Evolutionary conservation across 92 coral and sea anemone genomes (phyloP), one percentile per base, ranked within the genome.

Genomic region (Parazoanthus swiftii): DNA sequence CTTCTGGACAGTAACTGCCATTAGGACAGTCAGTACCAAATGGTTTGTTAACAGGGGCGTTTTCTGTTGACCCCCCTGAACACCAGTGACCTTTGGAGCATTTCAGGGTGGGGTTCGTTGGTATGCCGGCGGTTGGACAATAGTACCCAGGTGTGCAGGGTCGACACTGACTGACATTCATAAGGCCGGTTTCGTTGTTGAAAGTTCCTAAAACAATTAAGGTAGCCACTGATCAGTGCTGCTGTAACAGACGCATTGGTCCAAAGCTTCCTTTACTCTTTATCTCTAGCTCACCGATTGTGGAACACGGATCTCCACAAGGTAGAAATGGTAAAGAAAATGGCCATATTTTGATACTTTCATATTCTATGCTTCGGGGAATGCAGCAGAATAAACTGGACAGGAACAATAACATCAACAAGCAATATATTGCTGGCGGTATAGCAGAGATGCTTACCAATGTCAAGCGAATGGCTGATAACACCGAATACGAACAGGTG

Each of bases 1-100:
- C 99, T 50, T 89, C 93, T 25, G 98, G 98, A 74, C 99, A 97
- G 91, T 94, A 97, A 90, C 95, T 95, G n/a, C 99, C 99, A 86
- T 95, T 97, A 8, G 99, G 99, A 79, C 99, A 97, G 78, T 92
- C 91, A 50, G 94, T 90, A 42, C 98, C 98, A 68, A 82, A 94
- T 2, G 94, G 92, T 75, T 95, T 81, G 81, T 88, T 76, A 13
- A 92, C 42, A 38, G 99, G 98, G 50, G 96, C 85, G 37, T 89
- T 82, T 44, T 91, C 96, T 7, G 82, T 91, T 2, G 99, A 97
- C 26, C 98, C 96, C 5, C 94, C 90, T 29, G 88, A 89, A 74
- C 99, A 97, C 99, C 99, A 97, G 93, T 91, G 91, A 15, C 99
- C 99, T 86, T 93, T 90, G 20, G 91, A 80, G 46, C 99, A 97